Evolutionary conservation across 2,888 invertebrate species (phyloP).

Genomic region (Petrophora chlorosata): DNA sequence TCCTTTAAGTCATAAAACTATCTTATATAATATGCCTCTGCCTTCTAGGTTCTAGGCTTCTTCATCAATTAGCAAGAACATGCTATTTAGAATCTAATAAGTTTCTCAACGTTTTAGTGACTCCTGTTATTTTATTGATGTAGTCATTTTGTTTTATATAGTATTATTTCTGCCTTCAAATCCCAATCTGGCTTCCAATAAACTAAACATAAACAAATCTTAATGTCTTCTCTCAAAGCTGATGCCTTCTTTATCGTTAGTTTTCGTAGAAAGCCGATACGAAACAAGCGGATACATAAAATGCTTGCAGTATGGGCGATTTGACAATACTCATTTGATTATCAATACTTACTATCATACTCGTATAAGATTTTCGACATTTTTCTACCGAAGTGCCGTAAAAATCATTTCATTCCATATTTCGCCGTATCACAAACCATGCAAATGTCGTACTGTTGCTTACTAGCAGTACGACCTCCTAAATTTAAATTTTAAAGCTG

Average conservation of each 20-base stretch:
- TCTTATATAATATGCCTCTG: too few relatives aligned
- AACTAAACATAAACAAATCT: conserved; percentile 16
- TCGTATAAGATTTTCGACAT: too few relatives aligned
- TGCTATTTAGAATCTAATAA: background rate
- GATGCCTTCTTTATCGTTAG: conserved; percentile 19
- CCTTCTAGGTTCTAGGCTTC: background rate
- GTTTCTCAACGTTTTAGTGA: background rate
- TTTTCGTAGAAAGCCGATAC: conserved; percentile 23
- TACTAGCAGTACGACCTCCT: too few relatives aligned
- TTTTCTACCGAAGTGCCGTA: too few relatives aligned
- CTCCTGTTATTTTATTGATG: conserved; percentile 4
- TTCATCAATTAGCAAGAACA: background rate
- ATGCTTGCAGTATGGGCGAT: conserved; percentile 9
- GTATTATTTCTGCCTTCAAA: conserved; percentile 2
- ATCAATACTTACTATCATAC: too few relatives aligned
- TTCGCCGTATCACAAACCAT: too few relatives aligned
- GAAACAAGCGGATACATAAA: conserved; percentile 12
- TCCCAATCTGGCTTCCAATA: conserved; percentile 20
- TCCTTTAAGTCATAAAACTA: too few relatives aligned
- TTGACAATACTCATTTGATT: too few relatives aligned
- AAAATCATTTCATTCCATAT: too few relatives aligned
- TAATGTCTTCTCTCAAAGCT: conserved; percentile 19
- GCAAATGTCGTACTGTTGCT: too few relatives aligned
- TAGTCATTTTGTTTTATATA: conserved; percentile 6
- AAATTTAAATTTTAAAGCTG: too few relatives aligned